phyloP scores from a whole-genome alignment of 1,140 invertebrate genomes.

The Andricus grossulariae region DNA sequence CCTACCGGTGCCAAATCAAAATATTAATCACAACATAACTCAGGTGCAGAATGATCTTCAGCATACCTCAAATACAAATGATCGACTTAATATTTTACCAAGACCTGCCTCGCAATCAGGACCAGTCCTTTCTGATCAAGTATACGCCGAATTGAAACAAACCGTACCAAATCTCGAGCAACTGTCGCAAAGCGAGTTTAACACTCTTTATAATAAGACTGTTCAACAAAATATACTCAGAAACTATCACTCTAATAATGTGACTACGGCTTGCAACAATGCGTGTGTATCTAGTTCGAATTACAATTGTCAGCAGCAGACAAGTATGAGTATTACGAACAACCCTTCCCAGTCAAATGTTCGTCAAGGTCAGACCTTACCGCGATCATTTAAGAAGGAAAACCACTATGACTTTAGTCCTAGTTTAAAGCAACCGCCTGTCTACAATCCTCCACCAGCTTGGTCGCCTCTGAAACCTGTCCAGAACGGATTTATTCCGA shows the following conservation, averaged over 20 bases:
- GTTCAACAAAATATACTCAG: constrained; percentile 73
- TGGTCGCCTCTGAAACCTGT: constrained; percentile 67
- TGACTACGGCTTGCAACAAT: constrained; percentile 26
- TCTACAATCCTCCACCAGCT: constrained; percentile 68
- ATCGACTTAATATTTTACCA: constrained; percentile 32
- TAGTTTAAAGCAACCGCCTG: constrained; percentile 69
- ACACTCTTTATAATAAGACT: constrained; percentile 73
- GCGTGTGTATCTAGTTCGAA: constrained; percentile 30
- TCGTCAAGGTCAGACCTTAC: constrained; percentile 59
- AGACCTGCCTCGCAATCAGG: constrained; percentile 48
- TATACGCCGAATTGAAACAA: constrained; percentile 71
- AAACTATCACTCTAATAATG: constrained; percentile 62
- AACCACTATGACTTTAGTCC: constrained; percentile 63
- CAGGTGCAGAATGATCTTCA: constrained; percentile 62
- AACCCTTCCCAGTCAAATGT: constrained; percentile 46
- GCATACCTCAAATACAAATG: constrained; percentile 44
- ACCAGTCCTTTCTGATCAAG: constrained; percentile 64
- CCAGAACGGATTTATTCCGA: constrained; percentile 62
- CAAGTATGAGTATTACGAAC: constrained; percentile 35
- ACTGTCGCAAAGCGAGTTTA: constrained; percentile 72
- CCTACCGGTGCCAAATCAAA: constrained; percentile 21
- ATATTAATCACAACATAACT: constrained; percentile 43
- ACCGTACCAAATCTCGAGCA: constrained; percentile 71
- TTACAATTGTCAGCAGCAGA: constrained; percentile 39
- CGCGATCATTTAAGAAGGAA: constrained; percentile 53